Percentiles rank a stretch among this genome's conserved stretches.
Conservation (phyloP, 2,113 vertebrate genomes). For the Merops nubicus region DNA sequence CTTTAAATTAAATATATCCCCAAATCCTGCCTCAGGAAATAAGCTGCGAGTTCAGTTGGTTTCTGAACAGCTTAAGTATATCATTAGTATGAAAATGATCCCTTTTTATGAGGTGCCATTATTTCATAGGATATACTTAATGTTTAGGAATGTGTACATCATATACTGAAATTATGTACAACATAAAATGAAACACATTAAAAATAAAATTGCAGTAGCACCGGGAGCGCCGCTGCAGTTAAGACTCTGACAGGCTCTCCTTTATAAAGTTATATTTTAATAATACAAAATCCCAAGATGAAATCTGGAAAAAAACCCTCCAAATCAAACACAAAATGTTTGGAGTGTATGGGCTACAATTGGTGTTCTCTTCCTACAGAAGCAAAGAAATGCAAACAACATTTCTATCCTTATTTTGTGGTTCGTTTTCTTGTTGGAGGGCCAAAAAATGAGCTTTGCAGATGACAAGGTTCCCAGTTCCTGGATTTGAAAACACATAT, state of each 20-base stretch:
- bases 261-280: background rate
- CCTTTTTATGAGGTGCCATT: conserved; percentile 52
- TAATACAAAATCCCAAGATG: background rate
- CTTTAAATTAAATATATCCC: conserved; percentile 53
- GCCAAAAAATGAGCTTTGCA: background rate
- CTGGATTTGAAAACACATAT: background rate
- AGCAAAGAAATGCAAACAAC: background rate
- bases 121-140: conserved; percentile 54
- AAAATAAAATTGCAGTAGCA: background rate
- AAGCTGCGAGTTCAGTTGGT: background rate
- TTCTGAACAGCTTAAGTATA: conserved; percentile 43
- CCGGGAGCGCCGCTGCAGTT: background rate
- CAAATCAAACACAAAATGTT: background rate
- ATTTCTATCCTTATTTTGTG: background rate
- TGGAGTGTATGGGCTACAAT: background rate
- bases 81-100: conserved; percentile 53
- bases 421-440: background rate
- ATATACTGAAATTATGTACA: conserved; percentile 31
- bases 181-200: conserved; percentile 28
- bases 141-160: conserved; percentile 36
- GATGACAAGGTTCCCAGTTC: background rate
- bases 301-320: background rate
- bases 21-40: conserved; percentile 61
- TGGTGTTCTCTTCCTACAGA: background rate
- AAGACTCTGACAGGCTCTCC: background rate